Percentiles rank a stretch among this genome's conserved stretches.
Conservation (phyloP, 2,888 invertebrate species). For the Willowsia nigromaculata region DNA sequence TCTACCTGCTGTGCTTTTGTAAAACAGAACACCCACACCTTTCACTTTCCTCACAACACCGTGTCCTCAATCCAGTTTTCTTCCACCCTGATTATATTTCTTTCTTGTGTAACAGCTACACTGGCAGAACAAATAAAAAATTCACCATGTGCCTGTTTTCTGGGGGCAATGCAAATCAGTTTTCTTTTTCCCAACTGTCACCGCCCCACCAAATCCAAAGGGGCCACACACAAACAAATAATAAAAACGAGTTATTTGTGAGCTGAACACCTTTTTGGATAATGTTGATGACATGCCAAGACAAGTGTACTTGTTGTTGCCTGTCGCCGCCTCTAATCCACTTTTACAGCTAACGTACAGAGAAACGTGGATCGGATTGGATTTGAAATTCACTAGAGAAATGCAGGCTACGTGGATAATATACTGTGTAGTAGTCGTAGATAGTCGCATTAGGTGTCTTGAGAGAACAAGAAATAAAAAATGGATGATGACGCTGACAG, state of each 20-base stretch:
- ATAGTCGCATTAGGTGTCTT: no score
- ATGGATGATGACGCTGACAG: conserved; percentile 23
- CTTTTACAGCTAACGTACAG: neutral
- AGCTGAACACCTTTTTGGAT: conserved; percentile 22
- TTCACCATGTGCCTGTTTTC: neutral
- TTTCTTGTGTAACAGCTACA: neutral
- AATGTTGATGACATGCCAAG: conserved; percentile 47
- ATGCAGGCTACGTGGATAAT: neutral
- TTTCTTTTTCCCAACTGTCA: conserved; percentile 39
- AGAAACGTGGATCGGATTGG: neutral
- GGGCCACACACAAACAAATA: conserved; percentile 29
- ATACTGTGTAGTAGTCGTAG: no score
- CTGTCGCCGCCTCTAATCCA: neutral
- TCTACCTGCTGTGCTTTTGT: conserved; percentile 41
- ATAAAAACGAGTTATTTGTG: conserved; percentile 10
- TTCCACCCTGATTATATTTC: neutral
- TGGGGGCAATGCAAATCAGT: conserved; percentile 33
- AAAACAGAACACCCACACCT: neutral
- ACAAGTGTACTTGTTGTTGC: conserved; percentile 34
- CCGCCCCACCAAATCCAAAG: neutral
- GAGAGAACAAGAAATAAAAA: neutral
- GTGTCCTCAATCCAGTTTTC: neutral
- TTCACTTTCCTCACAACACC: neutral
- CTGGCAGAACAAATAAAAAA: conserved; percentile 1
- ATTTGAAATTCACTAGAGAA: neutral